phyloP scores from a whole-genome alignment of 2,113 vertebrate species.

The Herpetotheres cachinnans region DNA sequence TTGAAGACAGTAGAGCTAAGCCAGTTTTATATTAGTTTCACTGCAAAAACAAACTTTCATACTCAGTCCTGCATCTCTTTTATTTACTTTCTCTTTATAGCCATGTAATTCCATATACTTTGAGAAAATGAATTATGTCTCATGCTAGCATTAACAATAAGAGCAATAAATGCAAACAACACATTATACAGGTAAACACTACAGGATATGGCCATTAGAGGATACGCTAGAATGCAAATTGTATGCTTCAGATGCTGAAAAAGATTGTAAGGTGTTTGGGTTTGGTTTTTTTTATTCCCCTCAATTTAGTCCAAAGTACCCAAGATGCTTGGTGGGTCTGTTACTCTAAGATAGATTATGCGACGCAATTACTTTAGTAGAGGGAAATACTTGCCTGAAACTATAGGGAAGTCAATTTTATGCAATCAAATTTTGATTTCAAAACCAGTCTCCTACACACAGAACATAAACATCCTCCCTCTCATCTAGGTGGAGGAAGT shows the following conservation, averaged over 20 bases:
- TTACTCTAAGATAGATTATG: not conserved
- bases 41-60: not conserved
- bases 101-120: slow-evolving; percentile 10
- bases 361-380: not conserved
- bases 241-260: not conserved
- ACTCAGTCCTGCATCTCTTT: not conserved
- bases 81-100: slow-evolving; percentile 35
- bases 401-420: not conserved
- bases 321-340: not conserved
- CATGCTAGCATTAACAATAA: slow-evolving; percentile 12
- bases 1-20: not conserved
- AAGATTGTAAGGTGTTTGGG: not conserved
- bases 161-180: slow-evolving; percentile 11
- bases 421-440: slow-evolving; percentile 42
- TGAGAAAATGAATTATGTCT: slow-evolving; percentile 44
- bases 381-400: slow-evolving; percentile 26
- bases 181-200: not conserved
- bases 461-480: not conserved
- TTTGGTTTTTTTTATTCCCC: not conserved
- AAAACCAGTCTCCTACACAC: not conserved
- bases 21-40: not conserved
- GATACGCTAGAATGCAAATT: not conserved
- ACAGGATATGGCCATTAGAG: not conserved
- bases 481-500: not conserved
- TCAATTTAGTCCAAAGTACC: not conserved